Base-by-base conservation (phyloP, 2,113 vertebrate genomes). In the Tragulus kanchil region DNA sequence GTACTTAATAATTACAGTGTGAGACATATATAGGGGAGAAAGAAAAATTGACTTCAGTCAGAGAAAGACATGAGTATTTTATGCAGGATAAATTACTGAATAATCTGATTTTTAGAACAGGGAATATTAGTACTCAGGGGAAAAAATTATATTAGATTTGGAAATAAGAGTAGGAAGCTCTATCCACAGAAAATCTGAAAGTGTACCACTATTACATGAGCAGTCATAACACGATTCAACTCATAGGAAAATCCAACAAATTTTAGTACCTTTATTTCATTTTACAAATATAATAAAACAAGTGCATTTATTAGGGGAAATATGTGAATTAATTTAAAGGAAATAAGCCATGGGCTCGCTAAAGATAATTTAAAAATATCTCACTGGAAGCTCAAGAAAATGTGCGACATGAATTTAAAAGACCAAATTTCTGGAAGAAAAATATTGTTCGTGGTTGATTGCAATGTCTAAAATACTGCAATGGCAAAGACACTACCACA, bases 281-380 rank as follows among this genome's bases (percentile, higher is more conserved):
- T 96, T 97, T 88, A 94, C 6, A 81, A 90, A 85, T 52, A 54
- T 42, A 94, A 81, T 79, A 87, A n/a, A 54, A 58, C 73, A 93
- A 90, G 25, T 85, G 45, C 45, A 75, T 82, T 88, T 91, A 93
- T 91, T 77, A 85, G 23, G 50, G 78, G 84, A 88, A 87, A 91
- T 77, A 45, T 52, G 77, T 71, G 11, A 45, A 77, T 93, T 88
- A 94, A 78, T 88, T 96, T 94, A 85, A 92, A 56, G 65, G 8
- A 93, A 95, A 94, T 65, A 93, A 82, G 26, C 15, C 71, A 93
- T 16, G 93, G 28, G 31, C 31, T 94, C 15, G 85, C 62, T 81
- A 42, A 45, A 85, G 65, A 94, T 95, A 94, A 90, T 93, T 95
- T 93, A 71, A 94, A 97, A 96, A 94, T 69, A 93, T 82, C 45